Evolutionary conservation across 2,113 vertebrate genomes (phyloP), one percentile per base, ranked within the genome.

Genomic region (Andinoacara biseriatus): DNA sequence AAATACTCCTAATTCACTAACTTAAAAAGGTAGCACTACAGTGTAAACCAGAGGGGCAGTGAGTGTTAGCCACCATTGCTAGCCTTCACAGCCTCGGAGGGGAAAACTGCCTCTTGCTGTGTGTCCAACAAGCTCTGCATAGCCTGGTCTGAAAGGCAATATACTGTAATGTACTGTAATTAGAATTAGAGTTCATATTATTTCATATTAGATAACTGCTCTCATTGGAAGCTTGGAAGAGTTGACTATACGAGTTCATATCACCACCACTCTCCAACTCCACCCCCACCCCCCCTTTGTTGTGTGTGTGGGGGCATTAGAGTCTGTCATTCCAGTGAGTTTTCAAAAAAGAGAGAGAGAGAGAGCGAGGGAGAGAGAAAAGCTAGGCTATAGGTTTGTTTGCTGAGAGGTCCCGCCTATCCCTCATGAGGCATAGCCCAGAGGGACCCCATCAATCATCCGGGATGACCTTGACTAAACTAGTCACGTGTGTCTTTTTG

Each of bases 261-360:
- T 87, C 75, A 82, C 80, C 80, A 59, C 58, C 58, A 29, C 79
- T 82, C 78, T 91, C 83, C 82, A 85, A 79, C 90, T 89, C 85
- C 91, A 86, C n/a, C n/a, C n/a, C n/a, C n/a, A n/a, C n/a, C n/a
- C 69, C 49, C 78, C 80, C 84, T 65, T 49, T 74, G 63, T 56
- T 81, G 81, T 85, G 82, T 85, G 82, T 90, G 62, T 57, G 89
- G 87, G 82, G 84, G 90, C 79, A 84, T 85, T 49, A 87, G 58
- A 92, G 91, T 94, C 89, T 77, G 80, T 91, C 87, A 87, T 94
- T 94, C 92, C 94, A 95, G 94, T 94, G 92, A 94, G 90, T 78
- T 91, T 81, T 62, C 38, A 58, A 38, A 85, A 80, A 61, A 82
- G 26, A 33, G 1, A 31, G 3, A 33, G 6, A 33, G 6, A 33